Percentiles rank a stretch among this genome's conserved stretches.
Conservation (phyloP, 1,140 invertebrate species). For the Nymphalis io region DNA sequence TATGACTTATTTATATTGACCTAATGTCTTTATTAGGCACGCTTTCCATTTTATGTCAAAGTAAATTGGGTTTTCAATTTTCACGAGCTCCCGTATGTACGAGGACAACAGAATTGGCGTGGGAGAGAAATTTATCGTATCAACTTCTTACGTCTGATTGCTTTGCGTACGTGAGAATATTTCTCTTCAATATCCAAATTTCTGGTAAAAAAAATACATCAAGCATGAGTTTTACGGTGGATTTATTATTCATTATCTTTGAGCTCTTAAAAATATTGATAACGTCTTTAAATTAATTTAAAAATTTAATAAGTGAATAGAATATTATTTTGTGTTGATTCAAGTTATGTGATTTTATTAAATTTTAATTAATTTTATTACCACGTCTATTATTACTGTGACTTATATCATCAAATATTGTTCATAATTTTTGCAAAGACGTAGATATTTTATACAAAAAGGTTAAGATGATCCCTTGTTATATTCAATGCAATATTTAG, state of each 20-base stretch:
- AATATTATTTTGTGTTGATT: too few relatives aligned
- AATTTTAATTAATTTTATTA: too few relatives aligned
- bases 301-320: too few relatives aligned
- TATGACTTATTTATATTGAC: constrained; percentile 43
- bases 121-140: constrained; percentile 45
- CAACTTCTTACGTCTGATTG: constrained; percentile 44
- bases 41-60: constrained; percentile 45
- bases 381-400: too few relatives aligned
- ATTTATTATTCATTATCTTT: neutral
- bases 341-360: too few relatives aligned
- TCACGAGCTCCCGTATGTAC: constrained; percentile 35
- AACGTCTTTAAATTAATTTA: too few relatives aligned
- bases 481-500: too few relatives aligned
- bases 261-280: too few relatives aligned
- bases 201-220: constrained; percentile 11
- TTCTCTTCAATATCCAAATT: constrained; percentile 28
- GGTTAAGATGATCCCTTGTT: too few relatives aligned
- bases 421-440: too few relatives aligned
- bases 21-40: constrained; percentile 41
- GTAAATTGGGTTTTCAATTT: constrained; percentile 49
- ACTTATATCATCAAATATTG: too few relatives aligned
- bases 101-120: constrained; percentile 40
- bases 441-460: too few relatives aligned
- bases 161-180: constrained; percentile 41
- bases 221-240: constrained; percentile 3